Evolutionary conservation across 1,140 invertebrate genomes (phyloP), one percentile per base, ranked within the genome.

Genomic region (Lethrus apterus): DNA sequence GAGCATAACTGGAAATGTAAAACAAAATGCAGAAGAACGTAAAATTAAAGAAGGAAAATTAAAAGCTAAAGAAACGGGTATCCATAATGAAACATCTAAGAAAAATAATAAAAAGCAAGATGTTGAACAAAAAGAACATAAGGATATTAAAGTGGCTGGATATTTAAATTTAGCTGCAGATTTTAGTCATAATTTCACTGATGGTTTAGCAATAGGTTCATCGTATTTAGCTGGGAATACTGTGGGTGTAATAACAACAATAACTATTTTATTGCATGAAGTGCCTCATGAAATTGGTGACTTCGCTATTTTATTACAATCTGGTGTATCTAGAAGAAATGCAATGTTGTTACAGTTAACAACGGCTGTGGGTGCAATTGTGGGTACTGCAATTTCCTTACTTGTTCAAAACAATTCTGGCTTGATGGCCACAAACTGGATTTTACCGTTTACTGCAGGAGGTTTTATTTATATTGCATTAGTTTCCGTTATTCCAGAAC

Each of bases 391-490:
- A 2, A 70, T 93, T 50, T 94, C 92, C 43, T 75, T 98, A 7
- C 66, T 89, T 21, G 79, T 85, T 33, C 82, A 86, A 65, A 85
- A 82, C 49, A 77, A 75, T 64, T 55, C 64, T 71, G 84, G 83
- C 63, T 80, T 83, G 47, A 68, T 86, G 49, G 83, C 89, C 3
- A 85, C 86, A 23, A 74, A 79, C 9, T 89, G 89, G 77, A 88
- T 96, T 48, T 71, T 98, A 34, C 93, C 94, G 21, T 96, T 98
- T 62, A 98, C 94, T 26, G 94, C 94, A 46, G 94, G 93, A 44
- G 94, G 94, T 13, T 98, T 98, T 66, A 97, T 98, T 67, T 98
- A 98, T 66, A 96, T 98, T 58, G 93, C 93, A 10, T 93, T 93
- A 18, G 94, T 98, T 0, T 93, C 91, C 40, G 88, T 96, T 2